These are phyloP conservation scores for Volucella zonaria DNA, from an alignment of 2,888 invertebrate genomes.

Conservation along the genomic window DNA sequence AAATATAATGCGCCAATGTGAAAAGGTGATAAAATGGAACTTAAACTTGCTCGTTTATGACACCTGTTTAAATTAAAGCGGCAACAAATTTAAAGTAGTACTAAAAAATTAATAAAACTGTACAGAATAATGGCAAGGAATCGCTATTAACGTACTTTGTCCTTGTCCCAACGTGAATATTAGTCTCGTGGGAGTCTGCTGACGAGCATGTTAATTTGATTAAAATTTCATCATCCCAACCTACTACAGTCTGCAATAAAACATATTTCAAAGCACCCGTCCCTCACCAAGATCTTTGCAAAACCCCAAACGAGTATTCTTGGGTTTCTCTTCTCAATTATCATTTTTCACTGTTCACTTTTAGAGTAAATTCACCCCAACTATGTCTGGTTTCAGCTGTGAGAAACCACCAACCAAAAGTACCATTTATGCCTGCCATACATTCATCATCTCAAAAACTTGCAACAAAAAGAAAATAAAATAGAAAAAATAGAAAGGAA, in stretches of 20 bases:
- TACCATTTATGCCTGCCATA: constrained; percentile 49
- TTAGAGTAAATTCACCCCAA: constrained; percentile 27
- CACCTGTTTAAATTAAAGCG: too few species aligned
- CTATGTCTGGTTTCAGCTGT: constrained; percentile 7
- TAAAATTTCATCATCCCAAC: neutral
- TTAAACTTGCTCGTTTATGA: too few species aligned
- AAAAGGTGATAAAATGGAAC: too few species aligned
- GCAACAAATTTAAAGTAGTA: too few species aligned
- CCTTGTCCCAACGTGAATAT: too few species aligned
- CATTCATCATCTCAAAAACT: constrained; percentile 47
- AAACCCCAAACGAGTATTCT: neutral
- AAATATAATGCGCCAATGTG: too few species aligned
- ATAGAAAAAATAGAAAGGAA: too few species aligned
- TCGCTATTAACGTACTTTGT: too few species aligned
- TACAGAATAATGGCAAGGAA: too few species aligned
- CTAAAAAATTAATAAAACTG: too few species aligned
- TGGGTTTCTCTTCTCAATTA: constrained; percentile 26
- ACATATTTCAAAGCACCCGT: neutral
- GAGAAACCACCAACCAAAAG: constrained; percentile 9
- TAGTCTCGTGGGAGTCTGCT: too few species aligned
- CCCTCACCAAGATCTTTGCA: neutral
- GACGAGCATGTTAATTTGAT: neutral
- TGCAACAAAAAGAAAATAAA: neutral
- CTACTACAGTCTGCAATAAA: neutral
- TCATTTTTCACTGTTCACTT: constrained; percentile 18